These are phyloP conservation scores for Proterorhinus semilunaris DNA, from an alignment of 2,113 vertebrate species.

Conservation along the genomic window DNA sequence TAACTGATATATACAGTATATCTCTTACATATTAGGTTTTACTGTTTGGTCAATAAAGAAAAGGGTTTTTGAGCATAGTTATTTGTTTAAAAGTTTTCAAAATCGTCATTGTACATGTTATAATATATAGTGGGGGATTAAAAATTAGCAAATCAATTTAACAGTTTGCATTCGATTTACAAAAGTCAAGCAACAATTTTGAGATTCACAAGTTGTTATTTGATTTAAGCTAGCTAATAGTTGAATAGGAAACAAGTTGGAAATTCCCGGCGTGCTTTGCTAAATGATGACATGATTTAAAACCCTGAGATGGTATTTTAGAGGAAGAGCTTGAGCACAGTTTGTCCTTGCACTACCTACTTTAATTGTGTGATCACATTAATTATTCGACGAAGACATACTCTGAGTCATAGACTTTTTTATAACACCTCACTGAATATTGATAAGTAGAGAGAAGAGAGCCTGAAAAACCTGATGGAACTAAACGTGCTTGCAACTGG, in stretches of 20 bases:
- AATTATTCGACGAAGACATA: background rate
- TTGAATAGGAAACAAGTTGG: background rate
- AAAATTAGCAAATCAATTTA: no score
- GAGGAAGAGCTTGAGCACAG: background rate
- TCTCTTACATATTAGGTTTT: no score
- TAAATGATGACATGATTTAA: constrained; percentile 1
- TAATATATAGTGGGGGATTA: no score
- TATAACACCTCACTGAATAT: constrained; percentile 5
- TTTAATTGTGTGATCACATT: constrained; percentile 10
- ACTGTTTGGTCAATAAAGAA: no score
- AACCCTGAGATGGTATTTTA: background rate
- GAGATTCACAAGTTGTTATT: background rate
- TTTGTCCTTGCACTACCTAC: background rate
- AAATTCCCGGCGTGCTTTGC: background rate
- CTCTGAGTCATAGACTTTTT: constrained; percentile 2
- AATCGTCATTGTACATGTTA: no score
- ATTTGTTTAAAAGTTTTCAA: no score
- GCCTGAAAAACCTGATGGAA: background rate
- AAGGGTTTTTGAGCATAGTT: no score
- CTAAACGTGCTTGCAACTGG: background rate
- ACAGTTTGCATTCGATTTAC: no score
- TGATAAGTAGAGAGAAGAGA: background rate
- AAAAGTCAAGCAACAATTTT: no score
- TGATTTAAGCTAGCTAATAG: background rate
- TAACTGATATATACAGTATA: no score